Conservation (phyloP, 2,888 invertebrate species). For the Petrolisthes manimaculis region DNA sequence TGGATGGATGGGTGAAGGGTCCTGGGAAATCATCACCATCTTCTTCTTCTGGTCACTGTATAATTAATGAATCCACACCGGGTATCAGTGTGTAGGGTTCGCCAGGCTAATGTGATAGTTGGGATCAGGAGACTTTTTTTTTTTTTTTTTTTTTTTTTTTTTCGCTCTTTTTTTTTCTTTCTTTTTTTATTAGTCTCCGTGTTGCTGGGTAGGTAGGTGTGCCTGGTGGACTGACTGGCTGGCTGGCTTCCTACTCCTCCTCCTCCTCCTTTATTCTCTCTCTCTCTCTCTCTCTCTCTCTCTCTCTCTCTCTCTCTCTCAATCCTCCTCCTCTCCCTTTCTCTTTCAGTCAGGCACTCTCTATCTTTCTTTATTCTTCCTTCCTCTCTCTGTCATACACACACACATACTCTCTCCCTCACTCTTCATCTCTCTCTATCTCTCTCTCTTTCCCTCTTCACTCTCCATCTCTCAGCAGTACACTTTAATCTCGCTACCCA, state of each 20-base stretch:
- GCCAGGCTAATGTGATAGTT: too few relatives aligned
- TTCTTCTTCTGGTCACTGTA: too few relatives aligned
- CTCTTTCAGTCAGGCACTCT: not conserved
- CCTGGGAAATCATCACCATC: too few relatives aligned
- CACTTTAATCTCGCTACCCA: too few relatives aligned
- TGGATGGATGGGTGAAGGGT: not conserved
- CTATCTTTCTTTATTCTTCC: not conserved
- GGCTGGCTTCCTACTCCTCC: too few relatives aligned
- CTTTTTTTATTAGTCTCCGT: not conserved
- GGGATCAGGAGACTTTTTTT: not conserved
- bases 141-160: not conserved
- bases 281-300: not conserved
- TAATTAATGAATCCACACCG: too few relatives aligned
- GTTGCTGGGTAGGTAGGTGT: too few relatives aligned
- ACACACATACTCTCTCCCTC: too few relatives aligned
- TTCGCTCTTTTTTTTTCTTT: not conserved
- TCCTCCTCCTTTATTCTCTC: not conserved
- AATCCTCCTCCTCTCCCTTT: not conserved
- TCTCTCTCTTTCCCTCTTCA: too few relatives aligned
- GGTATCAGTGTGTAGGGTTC: not conserved
- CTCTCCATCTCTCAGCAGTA: too few relatives aligned
- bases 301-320: not conserved
- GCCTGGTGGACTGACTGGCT: too few relatives aligned
- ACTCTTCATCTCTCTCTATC: too few relatives aligned
- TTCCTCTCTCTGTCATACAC: not conserved